Evolutionary conservation across 2,113 vertebrate genomes (phyloP), one percentile per base, ranked within the genome.

Genomic region (Spea multiplicata): DNA sequence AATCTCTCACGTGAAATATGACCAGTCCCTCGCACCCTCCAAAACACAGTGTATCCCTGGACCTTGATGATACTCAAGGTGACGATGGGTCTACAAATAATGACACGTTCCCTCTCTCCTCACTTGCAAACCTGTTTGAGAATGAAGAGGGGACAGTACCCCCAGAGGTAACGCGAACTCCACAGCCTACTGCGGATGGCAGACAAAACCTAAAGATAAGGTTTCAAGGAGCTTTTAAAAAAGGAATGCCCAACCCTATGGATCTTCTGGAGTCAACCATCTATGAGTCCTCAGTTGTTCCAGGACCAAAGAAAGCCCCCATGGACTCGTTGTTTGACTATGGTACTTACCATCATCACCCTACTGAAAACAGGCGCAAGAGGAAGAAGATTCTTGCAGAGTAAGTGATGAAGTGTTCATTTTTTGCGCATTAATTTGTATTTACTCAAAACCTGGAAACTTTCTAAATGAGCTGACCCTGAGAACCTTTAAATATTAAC

Each of bases 281-380:
- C 66, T 97, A 96, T 0, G 97, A 98, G 71, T 93, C 95, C 0
- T 86, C 94, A 0, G 94, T 95, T 75, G 94, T 91, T 44, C 94
- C 91, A 0, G 95, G 90, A 0, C 93, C 95, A 66, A 99, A 99
- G 84, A 96, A 98, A 84, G 97, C 97, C 0, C 97, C 97, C 69
- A 98, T 98, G 97, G 97, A 99, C 70, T 98, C 97, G 0, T 93
- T 99, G 13, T 99, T 98, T 5, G 95, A 98, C 88, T 99, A 99
- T 0, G 97, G 95, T 46, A 95, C 95, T 74, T 96, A 91, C 66
- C 90, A 90, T 5, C 91, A 94, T 64, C 91, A 91, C 67, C 88
- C 91, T 75, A 95, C 88, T 47, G 95, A 97, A 85, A 95, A 98
- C 84, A 95, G 89, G 59, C 89, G 91, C n/a, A 92, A 93, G 85